Conservation (phyloP, 2,797 vertebrate species). For the Anableps anableps region DNA sequence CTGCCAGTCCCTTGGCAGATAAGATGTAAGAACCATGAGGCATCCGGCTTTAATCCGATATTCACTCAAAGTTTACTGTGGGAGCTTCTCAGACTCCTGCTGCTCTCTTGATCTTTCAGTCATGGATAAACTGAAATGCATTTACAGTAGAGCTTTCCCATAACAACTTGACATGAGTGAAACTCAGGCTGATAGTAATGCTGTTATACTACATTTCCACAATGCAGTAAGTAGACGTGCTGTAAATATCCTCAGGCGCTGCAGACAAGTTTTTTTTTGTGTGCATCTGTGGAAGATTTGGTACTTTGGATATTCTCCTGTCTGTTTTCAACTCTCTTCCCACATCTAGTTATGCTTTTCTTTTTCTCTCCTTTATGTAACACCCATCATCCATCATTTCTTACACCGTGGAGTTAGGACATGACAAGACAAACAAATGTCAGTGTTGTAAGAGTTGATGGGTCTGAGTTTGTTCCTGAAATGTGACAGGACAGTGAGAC, state of each 20-base stretch:
- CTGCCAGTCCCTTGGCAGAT: background rate
- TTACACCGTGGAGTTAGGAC: conserved; percentile 26
- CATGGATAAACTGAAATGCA: background rate
- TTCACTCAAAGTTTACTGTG: conserved; percentile 1
- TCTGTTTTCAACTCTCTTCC: conserved; percentile 28
- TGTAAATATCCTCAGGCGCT: conserved; percentile 17
- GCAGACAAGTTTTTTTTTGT: background rate
- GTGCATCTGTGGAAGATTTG: conserved; percentile 34
- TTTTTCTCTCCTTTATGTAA: conserved; percentile 36
- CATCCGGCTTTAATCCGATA: background rate
- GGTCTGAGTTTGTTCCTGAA: conserved; percentile 34
- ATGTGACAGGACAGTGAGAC: conserved; percentile 63
- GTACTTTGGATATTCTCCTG: conserved; percentile 17
- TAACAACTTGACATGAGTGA: background rate
- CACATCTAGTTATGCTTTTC: background rate
- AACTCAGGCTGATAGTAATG: background rate
- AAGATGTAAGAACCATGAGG: background rate
- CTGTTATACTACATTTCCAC: background rate
- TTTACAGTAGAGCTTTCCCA: background rate
- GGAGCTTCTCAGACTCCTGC: conserved; percentile 1
- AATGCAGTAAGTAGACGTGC: conserved; percentile 9
- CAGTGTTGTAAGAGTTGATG: conserved; percentile 42
- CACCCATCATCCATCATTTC: conserved; percentile 47
- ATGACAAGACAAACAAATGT: conserved; percentile 58
- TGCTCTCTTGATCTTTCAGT: background rate